phyloP scores from a whole-genome alignment of 2,113 vertebrate genomes.

The Datnioides undecimradiatus region DNA sequence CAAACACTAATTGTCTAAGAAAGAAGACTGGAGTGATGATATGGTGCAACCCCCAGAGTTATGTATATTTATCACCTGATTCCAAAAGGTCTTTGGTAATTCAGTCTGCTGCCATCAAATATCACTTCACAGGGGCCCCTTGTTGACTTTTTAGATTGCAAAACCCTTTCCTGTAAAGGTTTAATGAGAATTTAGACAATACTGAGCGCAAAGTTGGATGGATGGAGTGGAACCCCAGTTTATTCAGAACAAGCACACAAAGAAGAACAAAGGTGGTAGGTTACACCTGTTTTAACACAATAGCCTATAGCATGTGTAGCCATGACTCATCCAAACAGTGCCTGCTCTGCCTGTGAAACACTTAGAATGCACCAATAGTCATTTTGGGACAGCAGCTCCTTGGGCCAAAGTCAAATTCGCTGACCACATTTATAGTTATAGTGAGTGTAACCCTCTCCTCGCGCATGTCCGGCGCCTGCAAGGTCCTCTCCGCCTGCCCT shows the following conservation, averaged over 20 bases:
- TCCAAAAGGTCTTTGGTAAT: conserved; percentile 26
- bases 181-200: conserved; percentile 17
- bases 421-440: background rate
- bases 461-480: too few species aligned
- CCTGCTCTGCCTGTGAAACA: conserved; percentile 18
- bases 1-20: background rate
- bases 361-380: background rate
- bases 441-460: too few species aligned
- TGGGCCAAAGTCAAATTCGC: background rate
- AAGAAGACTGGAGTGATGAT: background rate
- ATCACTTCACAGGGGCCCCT: conserved; percentile 29
- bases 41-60: conserved; percentile 1
- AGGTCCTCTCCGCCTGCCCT: too few species aligned
- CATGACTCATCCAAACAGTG: conserved; percentile 14
- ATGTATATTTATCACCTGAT: conserved; percentile 46
- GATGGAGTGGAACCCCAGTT: background rate
- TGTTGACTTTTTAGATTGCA: conserved; percentile 27
- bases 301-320: conserved; percentile 9
- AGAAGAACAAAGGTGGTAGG: conserved; percentile 12
- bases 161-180: conserved; percentile 6
- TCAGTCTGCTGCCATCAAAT: conserved; percentile 24
- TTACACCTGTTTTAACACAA: conserved; percentile 34
- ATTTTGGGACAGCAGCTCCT: background rate
- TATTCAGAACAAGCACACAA: conserved; percentile 12
- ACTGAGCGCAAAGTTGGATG: conserved; percentile 6